Base-by-base conservation (phyloP, 2,888 invertebrate genomes). In the Bombylius discolor region DNA sequence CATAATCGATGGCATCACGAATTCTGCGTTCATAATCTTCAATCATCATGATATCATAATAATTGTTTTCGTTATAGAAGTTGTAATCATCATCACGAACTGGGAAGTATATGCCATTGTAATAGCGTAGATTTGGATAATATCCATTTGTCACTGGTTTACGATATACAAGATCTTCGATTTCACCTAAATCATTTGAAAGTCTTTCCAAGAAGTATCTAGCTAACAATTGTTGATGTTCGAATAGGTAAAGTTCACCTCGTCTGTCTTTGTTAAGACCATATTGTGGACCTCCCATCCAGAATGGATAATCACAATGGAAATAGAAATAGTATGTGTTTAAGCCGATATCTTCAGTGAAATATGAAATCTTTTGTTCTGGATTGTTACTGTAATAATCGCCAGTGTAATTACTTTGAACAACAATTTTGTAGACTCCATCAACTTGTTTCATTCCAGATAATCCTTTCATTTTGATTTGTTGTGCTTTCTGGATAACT, bases 171-270 rank as follows among this genome's bases (percentile, higher is more conserved):
- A 83, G 73, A 39, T 78, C 76, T 7, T 79, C 77, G 60, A 85
- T 79, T 49, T 79, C 78, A 13, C 81, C 81, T 58, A 84, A 65
- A 31, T 79, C 80, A 62, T 84, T 81, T 42, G 82, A 77, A 55
- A 83, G 71, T 70, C 86, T 81, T 66, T 87, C 85, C 66, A 85
- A 70, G 65, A 81, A 81, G 76, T 84, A 87, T 65, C 85, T 82
- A 58, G 83, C 80, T 64, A 84, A 66, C 13, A 85, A 65, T 68
- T 86, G 84, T 65, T 84, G 81, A 67, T 84, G 81, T 67, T 78
- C 76, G 74, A 77, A 81, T 68, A 81, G 80, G 76, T 80, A 85
- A 45, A 78, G 68, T 70, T 84, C 82, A 58, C 85, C 85, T 59
- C 82, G 80, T 65, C 79, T 77, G 60, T 81, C 77, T 64, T 79